Conservation (phyloP, 2,797 vertebrate genomes). For the Macrochelys suwanniensis region DNA sequence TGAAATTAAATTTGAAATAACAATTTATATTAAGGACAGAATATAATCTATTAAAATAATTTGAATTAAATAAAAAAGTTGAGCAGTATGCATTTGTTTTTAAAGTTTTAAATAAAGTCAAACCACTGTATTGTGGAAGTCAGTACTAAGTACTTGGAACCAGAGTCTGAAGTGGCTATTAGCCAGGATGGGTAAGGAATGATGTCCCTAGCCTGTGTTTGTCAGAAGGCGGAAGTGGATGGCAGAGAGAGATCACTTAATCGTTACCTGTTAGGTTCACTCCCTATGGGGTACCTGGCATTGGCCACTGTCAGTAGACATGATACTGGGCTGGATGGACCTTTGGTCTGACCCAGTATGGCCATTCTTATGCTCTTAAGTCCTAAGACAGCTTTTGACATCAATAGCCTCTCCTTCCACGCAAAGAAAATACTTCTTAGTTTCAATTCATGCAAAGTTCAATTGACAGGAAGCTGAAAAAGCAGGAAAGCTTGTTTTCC, state of each 20-base stretch:
- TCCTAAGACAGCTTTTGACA: neutral
- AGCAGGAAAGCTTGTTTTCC: too few species aligned
- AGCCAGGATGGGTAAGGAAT: too few species aligned
- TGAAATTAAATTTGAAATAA: neutral
- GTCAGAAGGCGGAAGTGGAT: too few species aligned
- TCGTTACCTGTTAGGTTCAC: too few species aligned
- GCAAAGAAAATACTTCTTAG: neutral
- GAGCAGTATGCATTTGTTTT: neutral
- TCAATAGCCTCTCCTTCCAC: neutral
- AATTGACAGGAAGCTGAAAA: neutral
- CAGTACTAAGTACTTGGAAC: neutral
- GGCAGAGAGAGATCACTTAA: too few species aligned
- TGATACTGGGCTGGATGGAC: too few species aligned
- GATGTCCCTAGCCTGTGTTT: too few species aligned
- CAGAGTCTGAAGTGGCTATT: neutral
- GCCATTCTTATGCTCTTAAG: too few species aligned
- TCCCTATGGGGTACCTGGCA: too few species aligned
- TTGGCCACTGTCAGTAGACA: too few species aligned
- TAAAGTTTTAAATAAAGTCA: neutral
- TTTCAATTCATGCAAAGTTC: neutral
- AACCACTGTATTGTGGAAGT: neutral
- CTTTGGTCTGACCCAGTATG: too few species aligned
- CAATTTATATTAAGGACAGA: too few species aligned
- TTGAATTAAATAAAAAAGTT: neutral
- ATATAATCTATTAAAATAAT: neutral